Evolutionary conservation across 2,797 vertebrate species (phyloP).

Genomic region (Scomberomorus guttatus): DNA sequence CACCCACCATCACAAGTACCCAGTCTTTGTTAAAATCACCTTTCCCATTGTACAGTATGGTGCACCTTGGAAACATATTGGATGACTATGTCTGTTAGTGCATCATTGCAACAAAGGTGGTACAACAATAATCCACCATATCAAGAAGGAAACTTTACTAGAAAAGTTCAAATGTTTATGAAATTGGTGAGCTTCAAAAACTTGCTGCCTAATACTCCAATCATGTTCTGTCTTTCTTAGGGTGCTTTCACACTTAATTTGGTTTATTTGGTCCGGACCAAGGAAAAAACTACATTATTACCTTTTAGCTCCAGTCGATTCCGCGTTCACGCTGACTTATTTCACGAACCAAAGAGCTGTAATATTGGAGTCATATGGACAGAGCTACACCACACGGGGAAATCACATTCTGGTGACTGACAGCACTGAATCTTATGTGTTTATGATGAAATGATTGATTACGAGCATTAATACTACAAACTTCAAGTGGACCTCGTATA

Average conservation of each 20-base stretch:
- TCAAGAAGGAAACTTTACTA: not conserved
- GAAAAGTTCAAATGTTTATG: not conserved
- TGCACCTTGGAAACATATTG: constrained; percentile 19
- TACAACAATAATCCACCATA: not conserved
- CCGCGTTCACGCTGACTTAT: not conserved
- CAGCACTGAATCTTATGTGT: too few relatives aligned
- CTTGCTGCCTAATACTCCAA: not conserved
- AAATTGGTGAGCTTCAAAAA: not conserved
- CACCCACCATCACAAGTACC: constrained; percentile 56
- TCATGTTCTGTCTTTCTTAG: not conserved
- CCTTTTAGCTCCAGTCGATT: not conserved
- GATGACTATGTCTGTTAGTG: not conserved
- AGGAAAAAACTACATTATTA: not conserved
- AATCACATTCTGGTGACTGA: too few relatives aligned
- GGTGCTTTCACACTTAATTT: not conserved
- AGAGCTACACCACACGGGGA: not conserved
- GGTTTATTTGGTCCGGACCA: not conserved
- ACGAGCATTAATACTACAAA: too few relatives aligned
- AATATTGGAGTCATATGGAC: not conserved
- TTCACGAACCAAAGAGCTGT: not conserved
- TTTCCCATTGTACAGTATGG: constrained; percentile 53
- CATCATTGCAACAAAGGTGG: not conserved
- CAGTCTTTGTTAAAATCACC: constrained; percentile 41
- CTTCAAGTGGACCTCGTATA: too few relatives aligned
- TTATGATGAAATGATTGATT: not conserved